Evolutionary conservation across 2,797 vertebrate genomes (phyloP).

Genomic region (Spizella passerina): DNA sequence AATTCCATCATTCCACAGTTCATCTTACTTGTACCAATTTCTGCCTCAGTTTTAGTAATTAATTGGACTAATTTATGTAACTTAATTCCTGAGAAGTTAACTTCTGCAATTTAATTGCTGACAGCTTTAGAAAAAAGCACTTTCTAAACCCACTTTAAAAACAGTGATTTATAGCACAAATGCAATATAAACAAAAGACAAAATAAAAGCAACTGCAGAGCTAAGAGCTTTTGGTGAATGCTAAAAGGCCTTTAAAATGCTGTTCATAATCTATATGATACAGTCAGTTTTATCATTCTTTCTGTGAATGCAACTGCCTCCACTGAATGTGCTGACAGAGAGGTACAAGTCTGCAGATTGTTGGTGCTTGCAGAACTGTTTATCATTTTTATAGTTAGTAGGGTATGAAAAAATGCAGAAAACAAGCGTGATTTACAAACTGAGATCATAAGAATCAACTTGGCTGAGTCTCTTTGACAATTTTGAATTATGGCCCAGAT

Average conservation of each 20-base stretch:
- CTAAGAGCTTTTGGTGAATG: slow-evolving; percentile 30
- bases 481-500: slow-evolving; percentile 26
- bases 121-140: neutral
- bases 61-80: neutral
- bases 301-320: slow-evolving; percentile 37
- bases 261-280: neutral
- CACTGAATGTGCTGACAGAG: slow-evolving; percentile 22
- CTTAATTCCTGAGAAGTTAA: neutral
- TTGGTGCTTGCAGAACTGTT: slow-evolving; percentile 12
- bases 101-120: neutral
- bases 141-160: slow-evolving; percentile 16
- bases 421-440: slow-evolving; percentile 27
- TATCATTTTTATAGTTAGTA: slow-evolving; percentile 31
- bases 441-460: slow-evolving; percentile 16
- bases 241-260: slow-evolving; percentile 34
- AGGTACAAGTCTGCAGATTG: neutral
- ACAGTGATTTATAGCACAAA: neutral
- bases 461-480: neutral
- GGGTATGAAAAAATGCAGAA: neutral
- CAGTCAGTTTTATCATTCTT: slow-evolving; percentile 40
- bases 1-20: neutral
- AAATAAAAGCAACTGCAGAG: slow-evolving; percentile 38
- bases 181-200: neutral
- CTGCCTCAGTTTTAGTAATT: neutral
- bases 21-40: neutral